Evolutionary conservation across 2,888 invertebrate genomes (phyloP).

Genomic region (Temnothorax ravouxi): DNA sequence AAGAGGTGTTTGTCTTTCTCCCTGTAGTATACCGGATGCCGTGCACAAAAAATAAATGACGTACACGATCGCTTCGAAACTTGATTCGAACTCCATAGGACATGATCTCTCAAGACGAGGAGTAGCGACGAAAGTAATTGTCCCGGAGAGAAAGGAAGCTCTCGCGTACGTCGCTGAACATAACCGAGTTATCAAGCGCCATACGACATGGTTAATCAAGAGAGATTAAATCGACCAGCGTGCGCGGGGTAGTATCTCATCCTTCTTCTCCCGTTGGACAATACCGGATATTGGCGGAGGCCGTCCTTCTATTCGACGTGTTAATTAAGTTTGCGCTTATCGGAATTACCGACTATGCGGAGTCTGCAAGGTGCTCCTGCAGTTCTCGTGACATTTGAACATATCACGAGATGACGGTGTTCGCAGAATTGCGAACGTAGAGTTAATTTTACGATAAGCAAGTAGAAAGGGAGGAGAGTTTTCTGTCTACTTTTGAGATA

Average conservation of each 20-base stretch:
- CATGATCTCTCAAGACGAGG: too few species aligned
- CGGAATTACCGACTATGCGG: conserved; percentile 23
- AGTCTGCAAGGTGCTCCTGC: not conserved
- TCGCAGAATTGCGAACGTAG: not conserved
- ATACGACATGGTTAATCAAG: conserved; percentile 60
- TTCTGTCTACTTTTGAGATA: not conserved
- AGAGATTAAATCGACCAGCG: conserved; percentile 69
- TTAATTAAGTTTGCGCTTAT: conserved; percentile 79
- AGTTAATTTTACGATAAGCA: not conserved
- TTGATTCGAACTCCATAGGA: not conserved
- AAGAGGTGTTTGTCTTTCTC: not conserved
- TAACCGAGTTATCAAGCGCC: conserved; percentile 63
- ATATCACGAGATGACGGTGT: not conserved
- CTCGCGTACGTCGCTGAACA: not conserved
- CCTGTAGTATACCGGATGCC: not conserved
- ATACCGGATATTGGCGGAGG: conserved; percentile 80
- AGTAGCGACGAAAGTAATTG: conserved; percentile 19
- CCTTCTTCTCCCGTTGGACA: conserved; percentile 59
- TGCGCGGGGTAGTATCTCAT: conserved; percentile 60
- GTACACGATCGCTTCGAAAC: conserved; percentile 6
- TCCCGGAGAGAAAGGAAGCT: not conserved
- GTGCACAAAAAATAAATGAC: not conserved
- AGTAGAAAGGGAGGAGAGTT: not conserved
- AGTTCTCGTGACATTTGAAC: not conserved
- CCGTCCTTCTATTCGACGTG: conserved; percentile 66